Evolutionary conservation across 2,888 invertebrate genomes (phyloP), one percentile per base, ranked within the genome.

Genomic region (Synergus umbraculus): DNA sequence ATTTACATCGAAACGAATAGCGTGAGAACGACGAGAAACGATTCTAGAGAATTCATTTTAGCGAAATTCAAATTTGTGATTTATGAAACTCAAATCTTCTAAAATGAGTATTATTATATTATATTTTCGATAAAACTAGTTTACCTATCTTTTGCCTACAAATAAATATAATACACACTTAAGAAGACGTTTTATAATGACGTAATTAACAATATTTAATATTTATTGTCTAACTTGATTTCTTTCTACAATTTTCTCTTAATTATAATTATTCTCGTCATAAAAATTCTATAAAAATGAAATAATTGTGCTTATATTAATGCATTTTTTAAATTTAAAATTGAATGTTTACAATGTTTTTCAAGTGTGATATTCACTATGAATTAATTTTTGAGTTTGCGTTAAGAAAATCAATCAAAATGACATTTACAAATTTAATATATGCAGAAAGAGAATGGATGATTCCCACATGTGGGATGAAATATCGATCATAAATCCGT

Each of bases 21-120:
- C 69, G 69, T 69, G 69, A 69, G 69, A 69, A 69, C 69, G 22
- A 49, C 46, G 69, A 49, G 69, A 46, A 49, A 69, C 69, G 29
- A 46, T 49, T 69, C 69, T 15, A 49, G 46, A 69, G 69, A 46
- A 69, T 49, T 69, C 49, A 69, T 69, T 69, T 49, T 46, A 49
- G 46, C 1, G 13, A 29, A 69, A 69, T 29, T 22, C 46, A 69
- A 69, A 29, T 69, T 49, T 22, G 8, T 29, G 44, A 22, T 29
- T 69, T 69, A 69, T 69, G 46, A 49, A 46, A 49, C 13, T 46
- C 37, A 69, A 15, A 69, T 69, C 9, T 49, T 29, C 69, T 46
- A 13, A 3, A 13, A 13, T 22, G 22, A 22, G 0, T 22, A 22
- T 22, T 22, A 22, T 22, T 22, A 22, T 22, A 22, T 22, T 22